Conservation (phyloP, 2,113 vertebrate genomes). For the Rhipidura dahli region DNA sequence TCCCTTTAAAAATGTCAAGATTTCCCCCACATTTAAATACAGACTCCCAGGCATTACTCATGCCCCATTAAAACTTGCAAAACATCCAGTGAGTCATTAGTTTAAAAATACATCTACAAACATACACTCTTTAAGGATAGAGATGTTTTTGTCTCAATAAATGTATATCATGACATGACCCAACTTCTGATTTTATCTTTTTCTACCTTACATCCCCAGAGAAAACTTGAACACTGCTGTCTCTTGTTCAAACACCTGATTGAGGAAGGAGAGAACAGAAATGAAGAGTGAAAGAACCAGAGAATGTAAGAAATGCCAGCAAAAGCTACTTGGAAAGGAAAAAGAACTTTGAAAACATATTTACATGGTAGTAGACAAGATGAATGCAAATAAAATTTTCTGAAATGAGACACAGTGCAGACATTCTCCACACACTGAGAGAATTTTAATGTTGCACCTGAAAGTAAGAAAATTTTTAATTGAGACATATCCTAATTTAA, state of each 20-base stretch:
- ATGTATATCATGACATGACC: not conserved
- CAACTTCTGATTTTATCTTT: conserved; percentile 17
- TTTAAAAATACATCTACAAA: conserved; percentile 53
- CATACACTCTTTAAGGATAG: not conserved
- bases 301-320: not conserved
- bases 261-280: conserved; percentile 3
- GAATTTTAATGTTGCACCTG: not conserved
- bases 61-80: conserved; percentile 30
- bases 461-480: not conserved
- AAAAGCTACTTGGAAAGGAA: not conserved
- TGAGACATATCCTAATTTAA: not conserved
- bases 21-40: conserved; percentile 44
- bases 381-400: conserved; percentile 24
- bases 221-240: not conserved
- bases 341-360: not conserved
- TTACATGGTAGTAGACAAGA: not conserved
- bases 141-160: not conserved
- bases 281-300: not conserved
- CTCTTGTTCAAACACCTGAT: not conserved
- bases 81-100: conserved; percentile 47
- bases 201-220: not conserved
- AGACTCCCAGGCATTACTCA: conserved; percentile 47
- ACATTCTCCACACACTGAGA: not conserved
- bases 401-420: not conserved
- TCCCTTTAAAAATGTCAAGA: conserved; percentile 58